Conservation (phyloP, 2,888 invertebrate genomes). For the Erebia epiphron region DNA sequence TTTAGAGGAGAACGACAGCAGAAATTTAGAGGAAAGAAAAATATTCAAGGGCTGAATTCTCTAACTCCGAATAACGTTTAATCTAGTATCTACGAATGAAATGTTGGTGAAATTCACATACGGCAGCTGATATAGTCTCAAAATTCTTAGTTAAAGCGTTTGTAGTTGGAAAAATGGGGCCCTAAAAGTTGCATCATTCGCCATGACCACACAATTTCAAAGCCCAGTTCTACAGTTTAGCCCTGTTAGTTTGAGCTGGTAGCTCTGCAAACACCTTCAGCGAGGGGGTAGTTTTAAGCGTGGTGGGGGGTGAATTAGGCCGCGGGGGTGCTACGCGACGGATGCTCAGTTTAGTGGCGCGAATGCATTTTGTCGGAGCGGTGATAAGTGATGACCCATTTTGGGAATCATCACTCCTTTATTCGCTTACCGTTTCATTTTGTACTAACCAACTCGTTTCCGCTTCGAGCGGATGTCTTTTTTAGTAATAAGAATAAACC, state of each 20-base stretch:
- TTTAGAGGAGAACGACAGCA: too few relatives aligned
- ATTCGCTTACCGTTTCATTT: constrained; percentile 2
- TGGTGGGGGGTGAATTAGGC: constrained; percentile 1
- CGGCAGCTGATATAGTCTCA: too few relatives aligned
- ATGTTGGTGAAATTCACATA: too few relatives aligned
- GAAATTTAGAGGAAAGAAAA: too few relatives aligned
- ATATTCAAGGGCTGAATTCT: too few relatives aligned
- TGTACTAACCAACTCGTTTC: neutral
- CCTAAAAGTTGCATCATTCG: neutral
- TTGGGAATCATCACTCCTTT: constrained; percentile 1
- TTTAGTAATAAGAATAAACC: too few relatives aligned
- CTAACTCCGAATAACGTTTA: too few relatives aligned
- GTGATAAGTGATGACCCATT: constrained; percentile 1
- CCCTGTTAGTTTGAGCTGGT: neutral
- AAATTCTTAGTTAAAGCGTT: too few relatives aligned
- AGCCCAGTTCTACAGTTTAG: neutral
- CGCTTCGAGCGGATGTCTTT: neutral
- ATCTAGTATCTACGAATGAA: too few relatives aligned
- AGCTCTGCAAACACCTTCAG: neutral
- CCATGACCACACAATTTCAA: neutral
- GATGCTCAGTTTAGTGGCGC: constrained; percentile 5
- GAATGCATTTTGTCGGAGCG: neutral
- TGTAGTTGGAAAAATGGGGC: too few relatives aligned
- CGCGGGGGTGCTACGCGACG: neutral
- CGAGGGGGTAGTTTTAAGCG: neutral